Percentiles rank a stretch among this genome's conserved stretches.
Evolutionary conservation across 2,888 invertebrate species (phyloP).

Genomic region (Nephrotoma appendiculata): DNA sequence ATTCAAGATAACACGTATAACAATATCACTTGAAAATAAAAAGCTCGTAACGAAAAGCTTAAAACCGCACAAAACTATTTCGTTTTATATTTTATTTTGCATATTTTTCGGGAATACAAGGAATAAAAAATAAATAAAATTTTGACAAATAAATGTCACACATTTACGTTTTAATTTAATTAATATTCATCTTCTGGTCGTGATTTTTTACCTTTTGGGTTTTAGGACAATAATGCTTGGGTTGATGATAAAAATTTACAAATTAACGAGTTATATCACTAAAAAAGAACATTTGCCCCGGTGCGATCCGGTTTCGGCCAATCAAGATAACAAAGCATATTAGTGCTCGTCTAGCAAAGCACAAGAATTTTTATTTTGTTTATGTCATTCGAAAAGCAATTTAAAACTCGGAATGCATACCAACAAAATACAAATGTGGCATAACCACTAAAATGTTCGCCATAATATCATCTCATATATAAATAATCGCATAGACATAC

Average conservation of each 20-base stretch:
- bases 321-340: not conserved
- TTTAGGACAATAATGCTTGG: not conserved
- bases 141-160: not conserved
- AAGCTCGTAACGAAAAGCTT: not conserved
- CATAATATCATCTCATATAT: too few relatives aligned
- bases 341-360: too few relatives aligned
- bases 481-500: too few relatives aligned
- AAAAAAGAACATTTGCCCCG: not conserved
- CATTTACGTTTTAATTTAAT: not conserved
- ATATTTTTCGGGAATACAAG: not conserved
- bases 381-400: too few relatives aligned
- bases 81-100: not conserved
- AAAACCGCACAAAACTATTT: not conserved
- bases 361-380: too few relatives aligned
- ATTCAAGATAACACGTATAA: not conserved
- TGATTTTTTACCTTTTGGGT: not conserved
- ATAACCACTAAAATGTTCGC: too few relatives aligned
- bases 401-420: too few relatives aligned
- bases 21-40: not conserved
- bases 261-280: not conserved
- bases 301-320: not conserved
- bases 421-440: too few relatives aligned
- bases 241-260: not conserved
- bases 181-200: not conserved
- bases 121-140: not conserved